These are phyloP conservation scores for Cephonodes hylas DNA, from an alignment of 2,888 invertebrate species.

Conservation along the genomic window DNA sequence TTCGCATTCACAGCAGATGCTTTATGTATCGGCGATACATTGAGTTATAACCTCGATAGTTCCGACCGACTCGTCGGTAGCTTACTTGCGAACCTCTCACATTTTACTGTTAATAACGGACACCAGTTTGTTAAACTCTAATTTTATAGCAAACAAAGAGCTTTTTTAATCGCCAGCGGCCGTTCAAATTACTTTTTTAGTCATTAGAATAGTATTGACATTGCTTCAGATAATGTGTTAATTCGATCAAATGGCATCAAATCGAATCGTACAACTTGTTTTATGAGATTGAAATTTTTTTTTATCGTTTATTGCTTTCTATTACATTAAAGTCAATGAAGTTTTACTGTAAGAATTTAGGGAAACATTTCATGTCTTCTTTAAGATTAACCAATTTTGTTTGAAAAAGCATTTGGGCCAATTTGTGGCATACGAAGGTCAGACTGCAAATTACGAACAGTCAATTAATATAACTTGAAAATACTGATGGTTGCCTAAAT, in stretches of 20 bases:
- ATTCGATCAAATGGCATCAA: neutral
- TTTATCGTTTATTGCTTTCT: neutral
- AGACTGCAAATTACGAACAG: too few relatives aligned
- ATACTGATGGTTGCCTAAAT: neutral
- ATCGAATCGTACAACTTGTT: neutral
- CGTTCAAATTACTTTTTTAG: neutral
- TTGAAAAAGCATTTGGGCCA: too few relatives aligned
- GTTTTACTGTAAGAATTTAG: neutral
- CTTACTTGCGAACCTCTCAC: constrained; percentile 9
- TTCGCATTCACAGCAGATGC: neutral
- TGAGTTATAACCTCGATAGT: neutral
- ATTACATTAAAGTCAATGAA: neutral
- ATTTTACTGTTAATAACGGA: constrained; percentile 46
- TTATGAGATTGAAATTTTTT: neutral
- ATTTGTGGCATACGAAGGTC: too few relatives aligned
- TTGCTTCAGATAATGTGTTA: neutral
- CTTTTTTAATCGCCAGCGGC: neutral
- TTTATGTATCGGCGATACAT: neutral
- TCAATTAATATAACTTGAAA: too few relatives aligned
- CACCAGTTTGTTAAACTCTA: constrained; percentile 37
- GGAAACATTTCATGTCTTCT: neutral
- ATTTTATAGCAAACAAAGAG: constrained; percentile 17
- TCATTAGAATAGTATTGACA: neutral
- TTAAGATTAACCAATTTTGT: too few relatives aligned
- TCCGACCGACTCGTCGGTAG: neutral